Evolutionary conservation across 2,888 invertebrate species (phyloP), one percentile per base, ranked within the genome.

Genomic region (Chymomyza fuscimana): DNA sequence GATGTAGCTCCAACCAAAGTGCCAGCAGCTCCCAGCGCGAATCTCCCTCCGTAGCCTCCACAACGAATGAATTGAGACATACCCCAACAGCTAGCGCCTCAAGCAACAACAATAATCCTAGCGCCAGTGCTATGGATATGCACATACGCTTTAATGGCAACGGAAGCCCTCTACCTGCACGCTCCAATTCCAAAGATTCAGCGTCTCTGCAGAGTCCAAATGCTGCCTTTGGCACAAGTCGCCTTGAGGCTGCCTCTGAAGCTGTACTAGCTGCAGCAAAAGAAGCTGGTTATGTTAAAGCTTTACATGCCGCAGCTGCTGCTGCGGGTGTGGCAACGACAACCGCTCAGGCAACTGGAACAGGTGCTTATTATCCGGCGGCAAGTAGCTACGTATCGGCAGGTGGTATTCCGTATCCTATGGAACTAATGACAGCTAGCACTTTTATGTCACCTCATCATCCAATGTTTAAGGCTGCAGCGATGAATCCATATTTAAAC

Each of bases 1-100:
- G 96, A 78, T 96, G 96, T 89, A 93, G 94, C 79, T 96, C 96
- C 89, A 96, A 96, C 92, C 95, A 96, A 91, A 96, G 96, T 91
- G 95, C 95, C 65, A 76, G 88, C 64, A 73, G 89, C 75, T 92
- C 92, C 87, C 79, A 92, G 89, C 88, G 92, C 68, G 92, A 90
- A 69, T 92, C 92, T 59, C 92, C 80, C 16, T 65, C 70, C 63
- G 73, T 79, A 22, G 66, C 73, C 32, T 32, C 7, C 15, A 60
- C 78, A 51, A 78, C 76, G 19, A 81, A 79, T 63, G 82, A 78
- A 7, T 69, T 80, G 19, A 80, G 88, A 36, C 82, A 86, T 59
- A 88, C 88, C n/a, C 88, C 89, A 61, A 82, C 86, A 75, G 51
- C 70, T 69, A 56, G 66, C 73, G 58, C 68, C 40, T 72, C 66